Conservation (phyloP, 2,797 vertebrate species). For the Lateolabrax maculatus region DNA sequence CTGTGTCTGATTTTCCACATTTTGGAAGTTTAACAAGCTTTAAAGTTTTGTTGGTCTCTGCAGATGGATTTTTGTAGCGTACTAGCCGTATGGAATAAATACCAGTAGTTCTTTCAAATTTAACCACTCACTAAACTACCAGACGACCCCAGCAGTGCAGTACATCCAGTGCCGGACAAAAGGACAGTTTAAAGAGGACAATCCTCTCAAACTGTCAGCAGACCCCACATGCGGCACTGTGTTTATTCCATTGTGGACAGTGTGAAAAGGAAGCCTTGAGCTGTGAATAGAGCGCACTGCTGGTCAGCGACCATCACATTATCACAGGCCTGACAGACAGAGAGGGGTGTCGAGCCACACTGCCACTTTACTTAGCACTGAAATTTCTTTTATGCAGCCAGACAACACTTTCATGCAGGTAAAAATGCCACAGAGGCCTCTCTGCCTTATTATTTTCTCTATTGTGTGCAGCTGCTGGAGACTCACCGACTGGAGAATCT, state of each 20-base stretch:
- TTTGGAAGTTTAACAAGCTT: neutral
- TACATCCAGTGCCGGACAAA: constrained; percentile 28
- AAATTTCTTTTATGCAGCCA: constrained; percentile 50
- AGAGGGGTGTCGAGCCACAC: constrained; percentile 32
- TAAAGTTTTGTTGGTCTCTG: neutral
- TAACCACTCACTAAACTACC: neutral
- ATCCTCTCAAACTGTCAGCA: constrained; percentile 29
- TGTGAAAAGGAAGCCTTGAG: constrained; percentile 59
- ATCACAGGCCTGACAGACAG: constrained; percentile 58
- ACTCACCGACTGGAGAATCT: constrained; percentile 4
- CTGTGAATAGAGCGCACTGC: constrained; percentile 61
- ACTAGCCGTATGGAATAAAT: neutral
- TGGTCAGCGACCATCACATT: constrained; percentile 46
- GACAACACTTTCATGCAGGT: constrained; percentile 51
- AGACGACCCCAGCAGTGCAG: neutral
- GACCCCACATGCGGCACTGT: constrained; percentile 18
- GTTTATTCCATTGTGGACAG: constrained; percentile 57
- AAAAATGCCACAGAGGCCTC: constrained; percentile 35
- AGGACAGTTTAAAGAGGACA: constrained; percentile 37
- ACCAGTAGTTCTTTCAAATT: neutral
- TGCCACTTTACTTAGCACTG: constrained; percentile 43
- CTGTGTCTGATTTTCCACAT: neutral
- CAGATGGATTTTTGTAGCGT: neutral
- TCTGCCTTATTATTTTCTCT: constrained; percentile 2
- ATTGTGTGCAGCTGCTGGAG: constrained; percentile 43